Evolutionary conservation across 2,888 invertebrate genomes (phyloP).

Genomic region (Galeopsomyia nigrocyanea): DNA sequence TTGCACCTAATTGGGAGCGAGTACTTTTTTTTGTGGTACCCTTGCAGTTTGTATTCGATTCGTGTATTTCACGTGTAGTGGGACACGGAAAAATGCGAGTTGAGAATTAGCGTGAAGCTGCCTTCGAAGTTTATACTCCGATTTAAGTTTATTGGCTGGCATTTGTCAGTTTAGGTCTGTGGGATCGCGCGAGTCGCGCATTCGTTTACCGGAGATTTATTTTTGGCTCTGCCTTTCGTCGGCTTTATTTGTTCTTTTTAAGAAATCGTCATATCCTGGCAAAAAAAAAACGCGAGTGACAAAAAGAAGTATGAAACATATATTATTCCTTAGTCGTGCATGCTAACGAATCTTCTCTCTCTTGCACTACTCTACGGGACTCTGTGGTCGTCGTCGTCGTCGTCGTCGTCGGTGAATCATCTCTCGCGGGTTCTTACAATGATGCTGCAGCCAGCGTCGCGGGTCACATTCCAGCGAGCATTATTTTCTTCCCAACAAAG

Average conservation of each 20-base stretch:
- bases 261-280: neutral
- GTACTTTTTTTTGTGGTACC: constrained; percentile 37
- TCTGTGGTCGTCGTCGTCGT: constrained; percentile 47
- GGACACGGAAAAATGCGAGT: constrained; percentile 7
- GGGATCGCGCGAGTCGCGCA: constrained; percentile 6
- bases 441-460: constrained; percentile 52
- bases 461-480: constrained; percentile 67
- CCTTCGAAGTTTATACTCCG: neutral
- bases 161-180: constrained; percentile 26
- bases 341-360: constrained; percentile 20
- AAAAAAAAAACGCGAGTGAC: neutral
- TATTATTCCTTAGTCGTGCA: no score
- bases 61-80: neutral
- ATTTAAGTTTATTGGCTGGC: constrained; percentile 33
- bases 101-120: neutral
- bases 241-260: neutral
- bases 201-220: constrained; percentile 29
- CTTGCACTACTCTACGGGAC: constrained; percentile 20
- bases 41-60: constrained; percentile 28
- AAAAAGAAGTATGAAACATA: neutral
- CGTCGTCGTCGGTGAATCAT: constrained; percentile 50
- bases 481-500: constrained; percentile 67
- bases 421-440: constrained; percentile 11
- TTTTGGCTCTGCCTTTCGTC: neutral
- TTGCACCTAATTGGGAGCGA: constrained; percentile 41